These are phyloP conservation scores for Drosophila quasianomalipes DNA, from an alignment of 2,888 invertebrate species.

Conservation along the genomic window DNA sequence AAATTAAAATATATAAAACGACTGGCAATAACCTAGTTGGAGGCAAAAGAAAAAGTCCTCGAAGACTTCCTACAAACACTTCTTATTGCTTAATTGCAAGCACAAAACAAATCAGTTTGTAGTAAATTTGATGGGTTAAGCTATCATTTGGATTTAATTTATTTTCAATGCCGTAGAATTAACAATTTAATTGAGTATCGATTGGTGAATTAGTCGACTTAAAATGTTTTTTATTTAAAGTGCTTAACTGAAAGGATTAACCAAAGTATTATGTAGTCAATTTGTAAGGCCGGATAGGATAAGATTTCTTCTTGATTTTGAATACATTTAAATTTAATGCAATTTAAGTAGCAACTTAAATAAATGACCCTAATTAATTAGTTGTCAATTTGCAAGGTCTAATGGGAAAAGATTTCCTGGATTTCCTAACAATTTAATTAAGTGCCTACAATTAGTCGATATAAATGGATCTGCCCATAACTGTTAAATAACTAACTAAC, in stretches of 20 bases:
- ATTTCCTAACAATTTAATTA: not conserved
- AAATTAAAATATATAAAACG: not conserved
- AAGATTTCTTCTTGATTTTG: not conserved
- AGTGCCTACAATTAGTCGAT: not conserved
- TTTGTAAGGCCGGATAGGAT: not conserved
- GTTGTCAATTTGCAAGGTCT: not conserved
- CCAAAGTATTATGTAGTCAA: not conserved
- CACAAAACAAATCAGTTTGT: not conserved
- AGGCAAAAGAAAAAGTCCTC: not conserved
- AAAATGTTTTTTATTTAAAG: not conserved
- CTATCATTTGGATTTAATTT: not conserved
- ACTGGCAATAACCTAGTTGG: not conserved
- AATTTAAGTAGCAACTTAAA: not conserved
- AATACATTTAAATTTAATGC: not conserved
- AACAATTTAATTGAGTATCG: not conserved
- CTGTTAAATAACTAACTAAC: not conserved
- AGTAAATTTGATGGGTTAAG: not conserved
- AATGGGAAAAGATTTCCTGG: not conserved
- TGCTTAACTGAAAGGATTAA: not conserved
- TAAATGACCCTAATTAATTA: not conserved
- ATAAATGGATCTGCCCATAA: not conserved
- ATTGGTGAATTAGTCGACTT: not conserved
- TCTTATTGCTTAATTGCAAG: not conserved
- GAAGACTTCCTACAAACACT: not conserved
- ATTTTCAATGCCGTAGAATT: not conserved